Evolutionary conservation across 53 echinoderm and acorn worm species (phyloP).

Genomic region (Stichopus horrens): DNA sequence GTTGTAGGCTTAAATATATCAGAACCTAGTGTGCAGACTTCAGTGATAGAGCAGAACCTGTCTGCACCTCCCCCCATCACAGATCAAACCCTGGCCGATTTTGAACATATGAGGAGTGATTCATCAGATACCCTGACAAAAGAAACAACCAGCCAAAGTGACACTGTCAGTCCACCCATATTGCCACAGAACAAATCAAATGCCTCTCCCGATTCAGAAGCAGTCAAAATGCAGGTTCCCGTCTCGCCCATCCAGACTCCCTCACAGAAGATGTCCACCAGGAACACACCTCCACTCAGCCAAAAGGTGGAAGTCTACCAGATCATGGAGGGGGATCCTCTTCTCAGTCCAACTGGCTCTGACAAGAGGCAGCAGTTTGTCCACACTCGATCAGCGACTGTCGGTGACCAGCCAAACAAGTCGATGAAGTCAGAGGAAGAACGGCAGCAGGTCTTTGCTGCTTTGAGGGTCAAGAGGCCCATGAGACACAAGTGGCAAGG

Average conservation of each 20-base stretch:
- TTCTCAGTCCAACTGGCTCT: slow-evolving; percentile 28
- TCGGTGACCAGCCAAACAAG: slow-evolving; percentile 17
- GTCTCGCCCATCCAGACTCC: not conserved
- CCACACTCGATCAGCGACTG: slow-evolving; percentile 34
- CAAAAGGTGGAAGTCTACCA: slow-evolving; percentile 11
- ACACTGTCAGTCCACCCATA: too few species aligned
- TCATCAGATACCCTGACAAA: not conserved
- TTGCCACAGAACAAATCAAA: not conserved
- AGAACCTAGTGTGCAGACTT: slow-evolving; percentile 37
- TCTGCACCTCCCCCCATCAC: not conserved
- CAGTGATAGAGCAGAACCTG: slow-evolving; percentile 33
- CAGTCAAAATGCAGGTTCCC: not conserved
- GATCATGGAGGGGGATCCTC: not conserved
- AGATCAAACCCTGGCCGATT: not conserved
- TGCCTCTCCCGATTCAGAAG: not conserved
- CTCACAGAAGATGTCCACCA: slow-evolving; percentile 18
- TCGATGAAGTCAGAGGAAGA: slow-evolving; percentile 53
- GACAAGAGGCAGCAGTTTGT: slow-evolving; percentile 41
- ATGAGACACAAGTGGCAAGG: slow-evolving; percentile 67
- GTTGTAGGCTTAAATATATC: slow-evolving; percentile 38
- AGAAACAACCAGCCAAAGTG: not conserved
- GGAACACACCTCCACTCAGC: slow-evolving; percentile 53
- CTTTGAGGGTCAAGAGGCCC: slow-evolving; percentile 62
- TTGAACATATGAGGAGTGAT: not conserved
- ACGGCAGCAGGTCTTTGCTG: slow-evolving; percentile 49